A percentile compares a stretch with the other conserved stretches of the same genome.
phyloP scores from a whole-genome alignment of 2,888 invertebrate genomes.

The Drosophila eohydei region DNA sequence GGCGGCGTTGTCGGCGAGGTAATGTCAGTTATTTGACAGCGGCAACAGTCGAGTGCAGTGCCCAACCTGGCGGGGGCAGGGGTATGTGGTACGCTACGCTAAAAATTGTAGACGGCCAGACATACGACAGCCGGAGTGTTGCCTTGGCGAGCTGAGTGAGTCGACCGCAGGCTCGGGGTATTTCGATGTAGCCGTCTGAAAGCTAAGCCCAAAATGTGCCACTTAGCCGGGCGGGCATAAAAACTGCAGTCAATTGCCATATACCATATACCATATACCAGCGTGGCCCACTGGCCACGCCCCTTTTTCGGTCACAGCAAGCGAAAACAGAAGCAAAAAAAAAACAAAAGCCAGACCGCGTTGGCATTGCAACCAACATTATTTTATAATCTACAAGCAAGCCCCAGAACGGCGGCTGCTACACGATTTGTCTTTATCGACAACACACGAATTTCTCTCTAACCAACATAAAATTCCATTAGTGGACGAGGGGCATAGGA shows the following conservation, averaged over 20 bases:
- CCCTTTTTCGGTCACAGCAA: slow-evolving; percentile 2
- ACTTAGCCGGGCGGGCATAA: slow-evolving; percentile 73
- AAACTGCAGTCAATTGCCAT: slow-evolving; percentile 56
- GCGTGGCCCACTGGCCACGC: slow-evolving; percentile 4
- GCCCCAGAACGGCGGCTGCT: slow-evolving; percentile 56
- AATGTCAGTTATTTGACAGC: slow-evolving; percentile 80
- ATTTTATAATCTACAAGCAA: slow-evolving; percentile 80
- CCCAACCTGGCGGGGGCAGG: slow-evolving; percentile 7
- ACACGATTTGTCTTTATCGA: slow-evolving; percentile 75
- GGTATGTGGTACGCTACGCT: neutral
- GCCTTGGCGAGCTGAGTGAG: slow-evolving; percentile 15
- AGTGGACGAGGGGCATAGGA: slow-evolving; percentile 21
- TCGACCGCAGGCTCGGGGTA: slow-evolving; percentile 51
- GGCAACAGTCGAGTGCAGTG: slow-evolving; percentile 74
- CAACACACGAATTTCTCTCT: slow-evolving; percentile 37
- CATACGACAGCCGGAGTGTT: slow-evolving; percentile 24
- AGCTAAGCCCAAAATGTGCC: slow-evolving; percentile 78
- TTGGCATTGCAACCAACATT: slow-evolving; percentile 77
- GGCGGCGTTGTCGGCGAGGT: slow-evolving; percentile 48
- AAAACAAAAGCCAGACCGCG: slow-evolving; percentile 52
- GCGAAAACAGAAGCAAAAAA: neutral
- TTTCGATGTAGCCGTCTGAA: slow-evolving; percentile 63
- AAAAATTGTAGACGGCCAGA: slow-evolving; percentile 24
- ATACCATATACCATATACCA: neutral
- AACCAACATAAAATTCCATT: slow-evolving; percentile 62